Conservation (phyloP, 2,797 vertebrate species). For the Peromyscus melanophrys region DNA sequence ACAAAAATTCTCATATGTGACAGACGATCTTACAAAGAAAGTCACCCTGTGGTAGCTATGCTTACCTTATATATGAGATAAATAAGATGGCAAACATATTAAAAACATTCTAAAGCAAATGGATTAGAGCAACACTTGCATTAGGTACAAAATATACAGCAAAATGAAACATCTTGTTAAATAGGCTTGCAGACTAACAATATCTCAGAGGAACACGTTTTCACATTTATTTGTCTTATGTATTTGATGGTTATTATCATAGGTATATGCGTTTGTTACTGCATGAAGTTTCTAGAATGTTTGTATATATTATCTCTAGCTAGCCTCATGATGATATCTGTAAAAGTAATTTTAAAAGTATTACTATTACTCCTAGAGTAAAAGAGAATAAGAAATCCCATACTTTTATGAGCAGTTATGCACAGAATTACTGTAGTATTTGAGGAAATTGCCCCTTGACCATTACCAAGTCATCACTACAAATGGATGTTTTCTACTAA, state of each 20-base stretch:
- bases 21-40: conserved; percentile 69
- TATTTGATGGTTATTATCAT: conserved; percentile 47
- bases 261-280: conserved; percentile 51
- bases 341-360: conserved; percentile 61
- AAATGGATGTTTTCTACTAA: conserved; percentile 54
- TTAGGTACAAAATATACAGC: conserved; percentile 90
- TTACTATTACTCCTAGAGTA: conserved; percentile 29
- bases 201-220: conserved; percentile 77
- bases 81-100: conserved; percentile 82
- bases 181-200: conserved; percentile 86
- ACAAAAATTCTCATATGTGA: conserved; percentile 71
- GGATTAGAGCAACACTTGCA: conserved; percentile 86
- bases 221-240: conserved; percentile 72
- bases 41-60: conserved; percentile 5
- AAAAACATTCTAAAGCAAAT: conserved; percentile 83
- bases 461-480: conserved; percentile 45
- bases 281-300: conserved; percentile 31
- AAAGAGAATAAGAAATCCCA: conserved; percentile 46
- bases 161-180: conserved; percentile 88
- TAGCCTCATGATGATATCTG: background rate
- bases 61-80: conserved; percentile 76
- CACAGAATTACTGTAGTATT: conserved; percentile 25
- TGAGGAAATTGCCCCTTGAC: conserved; percentile 39
- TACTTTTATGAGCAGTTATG: conserved; percentile 27
- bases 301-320: background rate